Evolutionary conservation across 23 tunicate species (phyloP), one percentile per base, ranked within the genome.

Genomic region (Corella eumyota): DNA sequence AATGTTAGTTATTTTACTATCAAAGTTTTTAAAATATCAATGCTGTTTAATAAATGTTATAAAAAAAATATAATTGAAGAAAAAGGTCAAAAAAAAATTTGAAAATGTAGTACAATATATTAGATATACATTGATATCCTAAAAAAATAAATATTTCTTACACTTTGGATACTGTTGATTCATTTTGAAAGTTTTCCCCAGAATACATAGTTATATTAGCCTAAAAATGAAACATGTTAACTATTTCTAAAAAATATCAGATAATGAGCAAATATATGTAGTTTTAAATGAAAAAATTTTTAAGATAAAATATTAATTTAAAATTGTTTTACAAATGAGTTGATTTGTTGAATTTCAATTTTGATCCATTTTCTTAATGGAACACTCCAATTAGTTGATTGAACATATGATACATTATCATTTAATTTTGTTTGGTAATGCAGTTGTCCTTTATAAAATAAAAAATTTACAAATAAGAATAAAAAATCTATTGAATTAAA

Each of bases 311-410:
- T 40, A 40, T 40, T 40, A 11, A 9, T 40, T 40, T 9, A 40
- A 40, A 15, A n/a, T n/a, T n/a, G n/a, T n/a, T n/a, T 11, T 45
- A 78, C 95, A 80, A 71, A 11, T 24, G 65, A 53, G 33, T 83
- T 77, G 2, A 64, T 55, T 60, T 77, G 85, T 9, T 60, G 58
- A 3, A 70, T 28, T 24, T 78, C 78, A 25, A 86, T 47, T 27
- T 72, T 59, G 27, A 86, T 45, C 95, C 95, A 86, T 60, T 86
- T 65, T 6, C 50, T 59, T 0, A 67, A 3, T 3, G 95, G 95
- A 2, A 86, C 86, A 6, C 61, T 31, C 86, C 85, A 86, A 9
- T 72, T 34, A 2, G 87, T 47, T 2, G 35, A 36, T 5, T 70
- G 58, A 7, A 78, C 95, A 54, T 61, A 78, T 19, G 95, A 77